Base-by-base conservation (phyloP, 2,113 vertebrate genomes). In the Oostethus manadensis region DNA sequence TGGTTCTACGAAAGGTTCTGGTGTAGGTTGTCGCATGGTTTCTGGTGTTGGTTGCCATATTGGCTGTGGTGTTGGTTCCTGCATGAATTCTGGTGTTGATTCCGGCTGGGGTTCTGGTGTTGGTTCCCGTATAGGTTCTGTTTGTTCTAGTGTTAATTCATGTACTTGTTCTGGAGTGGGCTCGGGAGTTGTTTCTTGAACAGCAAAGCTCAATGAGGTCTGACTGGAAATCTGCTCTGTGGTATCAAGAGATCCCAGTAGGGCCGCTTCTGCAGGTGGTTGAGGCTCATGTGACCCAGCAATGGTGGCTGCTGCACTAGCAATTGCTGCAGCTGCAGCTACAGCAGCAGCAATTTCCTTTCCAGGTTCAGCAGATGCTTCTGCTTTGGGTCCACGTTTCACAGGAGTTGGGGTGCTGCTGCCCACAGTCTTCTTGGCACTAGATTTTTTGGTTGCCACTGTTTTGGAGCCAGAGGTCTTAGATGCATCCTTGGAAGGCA, bases 321-420 rank as follows among this genome's bases (percentile, higher is more conserved):
- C 76, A 1, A 77, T 70, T 1, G 78, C 75, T 11, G 72, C 76
- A 0, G 78, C 62, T 0, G 76, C 45, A 10, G 71, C 80, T 2
- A 59, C 76, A 11, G 72, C 70, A 3, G 70, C 58, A 5, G 74
- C 64, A 0, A 65, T 44, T 26, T 85, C 76, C 48, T 78, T 68
- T 20, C 7, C 78, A 7, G 80, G 33, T 22, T 82, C 73, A 38
- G 44, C 51, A 1, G 29, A n/a, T 9, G 22, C 29, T 8, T 54
- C 53, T 29, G 77, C 21, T 76, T 89, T 91, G 38, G 87, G 82
- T 11, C 68, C 87, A 4, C 89, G 84, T 50, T 89, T 90, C 14
- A 90, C 85, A 14, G 90, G 84, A 65, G 87, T 87, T 0, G 90
- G 87, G 1, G 89, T 89, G 72, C 81, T 87, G 76, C 83, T 90